Evolutionary conservation across 2,888 invertebrate species (phyloP).

Genomic region (Lycocerus yunnanus): DNA sequence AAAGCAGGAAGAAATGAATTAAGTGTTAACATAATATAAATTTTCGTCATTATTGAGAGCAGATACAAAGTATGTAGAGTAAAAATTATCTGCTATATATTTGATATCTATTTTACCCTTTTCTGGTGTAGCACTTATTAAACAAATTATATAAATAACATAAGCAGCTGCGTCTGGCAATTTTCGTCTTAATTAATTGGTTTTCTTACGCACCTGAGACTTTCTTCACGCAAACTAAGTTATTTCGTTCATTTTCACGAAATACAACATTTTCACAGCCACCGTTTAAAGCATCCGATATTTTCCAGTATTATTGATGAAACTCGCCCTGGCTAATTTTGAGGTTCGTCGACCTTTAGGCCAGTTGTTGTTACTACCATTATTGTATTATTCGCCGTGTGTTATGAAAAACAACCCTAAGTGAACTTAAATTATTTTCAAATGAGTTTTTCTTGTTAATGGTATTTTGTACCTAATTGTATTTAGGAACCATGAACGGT

Average conservation of each 20-base stretch:
- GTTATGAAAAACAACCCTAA: constrained; percentile 16
- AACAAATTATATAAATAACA: constrained; percentile 19
- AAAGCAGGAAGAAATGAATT: neutral
- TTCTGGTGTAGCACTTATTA: constrained; percentile 7
- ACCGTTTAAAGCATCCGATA: constrained; percentile 6
- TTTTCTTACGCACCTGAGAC: constrained; percentile 18
- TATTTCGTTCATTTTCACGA: constrained; percentile 15
- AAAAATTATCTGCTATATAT: neutral
- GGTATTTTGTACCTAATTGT: neutral
- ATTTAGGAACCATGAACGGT: neutral
- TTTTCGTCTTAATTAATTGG: constrained; percentile 17
- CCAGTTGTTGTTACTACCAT: constrained; percentile 12
- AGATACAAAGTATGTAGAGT: neutral
- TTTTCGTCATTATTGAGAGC: neutral
- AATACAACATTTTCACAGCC: constrained; percentile 13
- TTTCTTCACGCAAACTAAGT: constrained; percentile 17
- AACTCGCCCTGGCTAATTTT: constrained; percentile 13
- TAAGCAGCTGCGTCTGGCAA: constrained; percentile 17
- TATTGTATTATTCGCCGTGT: constrained; percentile 7
- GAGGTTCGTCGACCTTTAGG: constrained; percentile 25
- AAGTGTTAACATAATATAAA: neutral
- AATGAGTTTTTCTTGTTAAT: constrained; percentile 8
- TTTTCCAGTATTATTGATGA: constrained; percentile 15
- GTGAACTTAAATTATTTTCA: constrained; percentile 9
- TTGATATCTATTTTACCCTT: neutral